Percentiles rank a stretch among this genome's conserved stretches.
phyloP scores from a whole-genome alignment of 1,140 invertebrate species.

The Tetramorium simillimum region DNA sequence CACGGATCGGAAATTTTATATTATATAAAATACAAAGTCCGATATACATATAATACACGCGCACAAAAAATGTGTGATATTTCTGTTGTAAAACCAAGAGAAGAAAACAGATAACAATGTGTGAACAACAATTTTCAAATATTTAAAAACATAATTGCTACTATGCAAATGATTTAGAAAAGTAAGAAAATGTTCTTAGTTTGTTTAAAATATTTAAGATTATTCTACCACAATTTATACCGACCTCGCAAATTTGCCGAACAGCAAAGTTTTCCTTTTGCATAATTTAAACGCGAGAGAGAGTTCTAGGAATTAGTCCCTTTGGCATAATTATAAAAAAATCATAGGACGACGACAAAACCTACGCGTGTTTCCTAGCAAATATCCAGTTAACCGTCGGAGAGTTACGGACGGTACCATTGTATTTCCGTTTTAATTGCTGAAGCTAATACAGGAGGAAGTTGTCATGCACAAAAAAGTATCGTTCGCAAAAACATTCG shows the following conservation, averaged over 20 bases:
- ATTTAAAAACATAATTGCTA: neutral
- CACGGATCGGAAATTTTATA: neutral
- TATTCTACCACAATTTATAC: neutral
- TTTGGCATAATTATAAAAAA: constrained; percentile 15
- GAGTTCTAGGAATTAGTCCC: neutral
- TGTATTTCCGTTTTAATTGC: constrained; percentile 38
- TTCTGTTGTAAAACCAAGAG: neutral
- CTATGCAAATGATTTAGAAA: neutral
- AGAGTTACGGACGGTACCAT: neutral
- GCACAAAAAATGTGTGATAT: neutral
- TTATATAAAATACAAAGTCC: constrained; percentile 19
- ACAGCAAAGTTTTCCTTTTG: neutral
- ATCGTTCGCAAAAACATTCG: constrained; percentile 21
- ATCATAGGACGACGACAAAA: neutral
- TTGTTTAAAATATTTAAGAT: neutral
- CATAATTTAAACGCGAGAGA: neutral
- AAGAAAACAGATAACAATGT: neutral
- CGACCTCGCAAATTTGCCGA: neutral
- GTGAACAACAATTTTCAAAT: neutral
- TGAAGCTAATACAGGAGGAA: constrained; percentile 11
- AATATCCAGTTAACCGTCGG: neutral
- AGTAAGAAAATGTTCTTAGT: neutral
- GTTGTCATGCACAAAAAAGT: neutral
- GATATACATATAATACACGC: neutral
- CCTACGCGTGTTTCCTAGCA: neutral